Base-by-base conservation (phyloP, 2,797 vertebrate genomes). In the Kryptolebias ocellatus region DNA sequence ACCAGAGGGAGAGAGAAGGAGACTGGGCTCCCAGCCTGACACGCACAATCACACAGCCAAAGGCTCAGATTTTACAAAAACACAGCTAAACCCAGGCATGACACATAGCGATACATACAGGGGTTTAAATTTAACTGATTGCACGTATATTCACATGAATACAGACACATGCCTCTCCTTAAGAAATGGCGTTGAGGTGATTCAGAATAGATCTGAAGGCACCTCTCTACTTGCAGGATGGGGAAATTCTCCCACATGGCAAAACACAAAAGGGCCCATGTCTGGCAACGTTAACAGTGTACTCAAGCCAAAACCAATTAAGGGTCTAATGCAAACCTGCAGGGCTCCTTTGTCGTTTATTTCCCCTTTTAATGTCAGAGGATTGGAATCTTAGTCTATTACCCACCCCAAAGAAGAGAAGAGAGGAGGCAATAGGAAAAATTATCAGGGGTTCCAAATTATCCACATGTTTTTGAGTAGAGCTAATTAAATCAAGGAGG, bases 271-370 rank as follows among this genome's bases (percentile, higher is more conserved):
- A 85, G 72, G 78, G 79, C 81, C 87, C 84, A 87, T 65, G 78
- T 85, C 85, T 92, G 91, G 89, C 92, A 92, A 75, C 53, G 55
- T 81, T 78, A 84, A 72, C 85, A 72, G 85, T 70, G 55, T 73
- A 70, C 80, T 88, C 87, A 83, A 90, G 92, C 93, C 93, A 94
- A 93, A 93, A 93, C 84, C 91, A 94, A 93, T 95, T 94, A 94
- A 90, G 84, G 65, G 71, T 81, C 87, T 92, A 93, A 94, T 93
- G 87, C 85, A 92, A 93, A 93, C 91, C 93, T 93, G 90, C 92
- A 92, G 91, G 86, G 46, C 92, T 86, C 83, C 85, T 92, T 94
- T 93, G 92, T 93, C 85, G 78, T 90, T 92, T 85, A 89, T 92
- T 93, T 92, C 91, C 87, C 83, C 82, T 89, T 91, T 92, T 91